Conservation (phyloP, 2,113 vertebrate genomes). For the Ageneiosus marmoratus region DNA sequence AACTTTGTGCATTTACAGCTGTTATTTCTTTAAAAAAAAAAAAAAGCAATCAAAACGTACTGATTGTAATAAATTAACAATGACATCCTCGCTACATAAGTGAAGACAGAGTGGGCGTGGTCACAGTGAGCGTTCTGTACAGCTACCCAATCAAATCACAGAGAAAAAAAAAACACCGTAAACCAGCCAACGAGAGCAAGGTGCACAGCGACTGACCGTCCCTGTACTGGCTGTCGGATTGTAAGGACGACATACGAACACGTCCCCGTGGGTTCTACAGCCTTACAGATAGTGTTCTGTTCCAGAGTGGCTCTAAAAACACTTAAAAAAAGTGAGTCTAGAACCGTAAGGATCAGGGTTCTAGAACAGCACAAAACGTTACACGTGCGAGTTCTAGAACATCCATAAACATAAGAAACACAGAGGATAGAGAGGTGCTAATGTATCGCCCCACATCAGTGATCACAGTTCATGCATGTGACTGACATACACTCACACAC, state of each 20-base stretch:
- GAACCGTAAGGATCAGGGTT: not conserved
- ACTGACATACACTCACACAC: not conserved
- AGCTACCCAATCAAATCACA: slow-evolving; percentile 33
- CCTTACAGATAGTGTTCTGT: slow-evolving; percentile 2
- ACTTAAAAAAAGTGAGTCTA: not conserved
- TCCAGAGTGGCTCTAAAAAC: slow-evolving; percentile 2
- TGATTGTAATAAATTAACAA: slow-evolving; percentile 48
- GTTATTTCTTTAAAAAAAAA: slow-evolving; percentile 42
- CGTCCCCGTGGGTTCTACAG: not conserved
- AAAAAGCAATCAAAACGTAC: slow-evolving; percentile 18
- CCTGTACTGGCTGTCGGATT: slow-evolving; percentile 2
- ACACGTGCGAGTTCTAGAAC: slow-evolving; percentile 4
- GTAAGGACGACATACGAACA: not conserved
- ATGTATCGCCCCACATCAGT: not conserved
- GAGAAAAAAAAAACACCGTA: not conserved
- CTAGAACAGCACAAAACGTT: not conserved
- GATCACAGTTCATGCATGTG: slow-evolving; percentile 9
- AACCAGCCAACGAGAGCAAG: slow-evolving; percentile 25
- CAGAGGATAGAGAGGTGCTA: slow-evolving; percentile 1
- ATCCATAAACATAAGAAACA: not conserved
- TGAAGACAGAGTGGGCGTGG: slow-evolving; percentile 17
- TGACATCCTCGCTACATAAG: slow-evolving; percentile 11
- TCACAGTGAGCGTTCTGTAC: slow-evolving; percentile 42
- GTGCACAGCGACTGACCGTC: slow-evolving; percentile 4
- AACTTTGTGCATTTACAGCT: slow-evolving; percentile 16